Evolutionary conservation across 2,797 vertebrate genomes (phyloP).

Genomic region (Todus mexicanus): DNA sequence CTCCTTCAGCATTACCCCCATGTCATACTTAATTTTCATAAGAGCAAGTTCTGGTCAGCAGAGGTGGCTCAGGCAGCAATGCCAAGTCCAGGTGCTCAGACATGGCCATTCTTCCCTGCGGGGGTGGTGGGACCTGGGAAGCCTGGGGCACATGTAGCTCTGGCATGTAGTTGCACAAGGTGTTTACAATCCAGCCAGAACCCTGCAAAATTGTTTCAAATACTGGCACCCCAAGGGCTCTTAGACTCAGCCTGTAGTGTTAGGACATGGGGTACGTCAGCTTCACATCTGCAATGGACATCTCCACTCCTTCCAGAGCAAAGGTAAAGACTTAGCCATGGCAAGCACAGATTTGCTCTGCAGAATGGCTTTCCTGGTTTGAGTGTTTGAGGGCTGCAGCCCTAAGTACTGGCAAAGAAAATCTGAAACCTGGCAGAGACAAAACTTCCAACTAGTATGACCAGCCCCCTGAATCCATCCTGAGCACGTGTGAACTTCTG

Average conservation of each 20-base stretch:
- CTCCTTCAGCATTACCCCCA: rapidly evolving
- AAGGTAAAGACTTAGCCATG: not conserved
- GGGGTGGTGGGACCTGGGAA: not conserved
- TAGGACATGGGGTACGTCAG: not conserved
- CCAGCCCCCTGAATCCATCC: not conserved
- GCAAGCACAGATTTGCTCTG: not conserved
- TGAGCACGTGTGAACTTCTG: rapidly evolving
- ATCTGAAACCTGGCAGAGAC: not conserved
- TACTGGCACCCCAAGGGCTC: not conserved
- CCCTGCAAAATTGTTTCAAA: not conserved
- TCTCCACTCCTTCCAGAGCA: not conserved
- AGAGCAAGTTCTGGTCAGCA: not conserved
- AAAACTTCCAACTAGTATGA: not conserved
- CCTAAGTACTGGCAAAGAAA: not conserved
- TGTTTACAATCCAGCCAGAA: not conserved
- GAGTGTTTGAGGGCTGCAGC: not conserved
- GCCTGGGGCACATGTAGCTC: rapidly evolving
- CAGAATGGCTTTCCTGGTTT: not conserved
- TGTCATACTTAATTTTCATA: not conserved
- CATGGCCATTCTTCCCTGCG: not conserved
- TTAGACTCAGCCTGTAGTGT: not conserved
- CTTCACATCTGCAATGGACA: not conserved
- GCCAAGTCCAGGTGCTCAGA: not conserved
- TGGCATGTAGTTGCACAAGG: not conserved
- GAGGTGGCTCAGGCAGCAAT: not conserved